Conservation (phyloP, 1,140 invertebrate species). For the Polypedilum pembai region DNA sequence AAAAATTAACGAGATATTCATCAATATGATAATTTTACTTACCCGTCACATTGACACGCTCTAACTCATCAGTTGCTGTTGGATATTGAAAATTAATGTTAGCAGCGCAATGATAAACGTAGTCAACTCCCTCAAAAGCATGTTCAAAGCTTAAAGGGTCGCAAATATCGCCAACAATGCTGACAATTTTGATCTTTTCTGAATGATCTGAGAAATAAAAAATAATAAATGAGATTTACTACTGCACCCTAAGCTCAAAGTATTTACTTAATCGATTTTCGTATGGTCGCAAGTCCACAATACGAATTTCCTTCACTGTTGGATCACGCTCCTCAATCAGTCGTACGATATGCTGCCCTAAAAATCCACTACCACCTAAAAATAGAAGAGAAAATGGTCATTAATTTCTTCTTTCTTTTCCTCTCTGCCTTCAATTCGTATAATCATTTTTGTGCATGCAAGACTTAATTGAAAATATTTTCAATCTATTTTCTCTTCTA, state of each 20-base stretch:
- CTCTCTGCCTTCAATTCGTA: not conserved
- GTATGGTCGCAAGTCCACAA: constrained; percentile 52
- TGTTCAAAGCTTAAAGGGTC: constrained; percentile 42
- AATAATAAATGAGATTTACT: not conserved
- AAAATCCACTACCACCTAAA: constrained; percentile 56
- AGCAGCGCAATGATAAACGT: constrained; percentile 58
- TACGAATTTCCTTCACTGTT: constrained; percentile 51
- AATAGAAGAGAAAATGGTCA: constrained; percentile 29
- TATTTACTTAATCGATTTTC: constrained; percentile 47
- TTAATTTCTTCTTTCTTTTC: constrained; percentile 7
- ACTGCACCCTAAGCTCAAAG: not conserved
- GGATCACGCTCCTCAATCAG: constrained; percentile 45
- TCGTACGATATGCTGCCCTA: constrained; percentile 57
- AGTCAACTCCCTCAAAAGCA: constrained; percentile 48
- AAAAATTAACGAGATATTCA: too few relatives aligned
- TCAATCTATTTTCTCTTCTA: not conserved
- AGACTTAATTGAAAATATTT: constrained; percentile 24
- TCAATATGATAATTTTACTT: constrained; percentile 29
- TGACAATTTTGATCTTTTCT: constrained; percentile 42
- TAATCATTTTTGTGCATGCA: constrained; percentile 24
- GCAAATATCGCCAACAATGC: constrained; percentile 47
- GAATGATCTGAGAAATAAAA: not conserved
- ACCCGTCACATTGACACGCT: constrained; percentile 56
- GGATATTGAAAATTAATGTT: constrained; percentile 52
- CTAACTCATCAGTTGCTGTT: constrained; percentile 48